A percentile compares a stretch with the other conserved stretches of the same genome.
These are phyloP conservation scores for Microplitis manilae DNA, from an alignment of 2,888 invertebrate genomes.

Conservation along the genomic window DNA sequence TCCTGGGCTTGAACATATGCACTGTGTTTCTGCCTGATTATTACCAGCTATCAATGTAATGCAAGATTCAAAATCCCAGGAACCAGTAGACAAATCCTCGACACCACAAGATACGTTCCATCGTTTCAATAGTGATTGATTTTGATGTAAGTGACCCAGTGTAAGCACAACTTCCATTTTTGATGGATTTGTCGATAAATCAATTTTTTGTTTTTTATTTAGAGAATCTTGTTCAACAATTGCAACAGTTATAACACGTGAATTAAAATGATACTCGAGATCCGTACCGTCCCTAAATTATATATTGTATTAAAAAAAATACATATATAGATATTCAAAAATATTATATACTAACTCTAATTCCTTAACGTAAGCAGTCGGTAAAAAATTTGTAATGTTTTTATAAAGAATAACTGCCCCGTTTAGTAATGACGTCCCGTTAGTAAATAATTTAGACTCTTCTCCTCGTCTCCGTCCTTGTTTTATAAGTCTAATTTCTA, in stretches of 20 bases:
- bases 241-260: slow-evolving; percentile 74
- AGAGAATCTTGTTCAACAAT: slow-evolving; percentile 48
- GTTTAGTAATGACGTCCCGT: slow-evolving; percentile 53
- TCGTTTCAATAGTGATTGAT: slow-evolving; percentile 63
- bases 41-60: slow-evolving; percentile 63
- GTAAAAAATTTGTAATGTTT: slow-evolving; percentile 77
- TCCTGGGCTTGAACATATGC: slow-evolving; percentile 77
- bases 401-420: slow-evolving; percentile 77
- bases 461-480: slow-evolving; percentile 46
- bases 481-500: slow-evolving; percentile 66
- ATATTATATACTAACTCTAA: slow-evolving; percentile 74
- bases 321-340: slow-evolving; percentile 37
- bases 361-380: slow-evolving; percentile 76
- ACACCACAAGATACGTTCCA: slow-evolving; percentile 73
- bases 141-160: slow-evolving; percentile 72
- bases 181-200: slow-evolving; percentile 47
- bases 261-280: slow-evolving; percentile 78
- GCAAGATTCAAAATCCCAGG: slow-evolving; percentile 78
- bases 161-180: slow-evolving; percentile 72
- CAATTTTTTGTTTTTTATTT: slow-evolving; percentile 28
- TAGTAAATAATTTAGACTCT: slow-evolving; percentile 35
- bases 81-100: slow-evolving; percentile 71
- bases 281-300: slow-evolving; percentile 77
- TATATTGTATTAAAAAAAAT: slow-evolving; percentile 22
- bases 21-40: slow-evolving; percentile 72